Conservation (phyloP, 2,797 vertebrate species). For the Schizopygopsis malacanthus region DNA sequence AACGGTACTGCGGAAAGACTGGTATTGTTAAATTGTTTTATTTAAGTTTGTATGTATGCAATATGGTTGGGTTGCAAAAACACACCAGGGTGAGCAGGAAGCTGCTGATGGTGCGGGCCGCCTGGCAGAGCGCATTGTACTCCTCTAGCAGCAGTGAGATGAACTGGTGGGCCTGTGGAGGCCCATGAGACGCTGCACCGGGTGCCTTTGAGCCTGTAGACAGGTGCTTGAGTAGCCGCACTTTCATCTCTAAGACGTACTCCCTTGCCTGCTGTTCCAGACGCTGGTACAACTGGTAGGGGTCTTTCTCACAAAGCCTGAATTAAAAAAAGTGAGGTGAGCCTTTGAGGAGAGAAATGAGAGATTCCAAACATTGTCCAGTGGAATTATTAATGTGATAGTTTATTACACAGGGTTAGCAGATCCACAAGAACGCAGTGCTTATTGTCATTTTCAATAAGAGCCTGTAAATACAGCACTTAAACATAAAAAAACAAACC, state of each 20-base stretch:
- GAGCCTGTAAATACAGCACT: neutral
- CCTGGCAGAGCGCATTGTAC: constrained; percentile 94
- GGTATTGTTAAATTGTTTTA: neutral
- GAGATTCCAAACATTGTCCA: neutral
- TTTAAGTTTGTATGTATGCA: neutral
- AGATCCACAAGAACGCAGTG: neutral
- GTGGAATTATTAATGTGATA: neutral
- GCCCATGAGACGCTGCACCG: constrained; percentile 81
- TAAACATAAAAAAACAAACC: neutral
- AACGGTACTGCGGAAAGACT: neutral
- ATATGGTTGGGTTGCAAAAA: neutral
- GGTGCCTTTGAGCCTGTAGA: constrained; percentile 84
- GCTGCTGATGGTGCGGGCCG: constrained; percentile 94
- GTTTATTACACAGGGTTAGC: neutral
- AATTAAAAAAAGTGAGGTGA: neutral
- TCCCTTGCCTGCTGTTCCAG: constrained; percentile 96
- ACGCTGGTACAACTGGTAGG: constrained; percentile 98
- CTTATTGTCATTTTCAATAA: neutral
- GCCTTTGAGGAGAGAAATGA: neutral
- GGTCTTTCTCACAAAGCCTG: constrained; percentile 96
- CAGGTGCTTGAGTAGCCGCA: constrained; percentile 91
- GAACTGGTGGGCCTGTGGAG: constrained; percentile 94
- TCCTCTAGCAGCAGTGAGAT: constrained; percentile 95
- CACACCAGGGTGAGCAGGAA: constrained; percentile 97
- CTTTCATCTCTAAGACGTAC: constrained; percentile 97